Conservation (phyloP, 1,140 invertebrate species). For the Trachelipus rathkii region DNA sequence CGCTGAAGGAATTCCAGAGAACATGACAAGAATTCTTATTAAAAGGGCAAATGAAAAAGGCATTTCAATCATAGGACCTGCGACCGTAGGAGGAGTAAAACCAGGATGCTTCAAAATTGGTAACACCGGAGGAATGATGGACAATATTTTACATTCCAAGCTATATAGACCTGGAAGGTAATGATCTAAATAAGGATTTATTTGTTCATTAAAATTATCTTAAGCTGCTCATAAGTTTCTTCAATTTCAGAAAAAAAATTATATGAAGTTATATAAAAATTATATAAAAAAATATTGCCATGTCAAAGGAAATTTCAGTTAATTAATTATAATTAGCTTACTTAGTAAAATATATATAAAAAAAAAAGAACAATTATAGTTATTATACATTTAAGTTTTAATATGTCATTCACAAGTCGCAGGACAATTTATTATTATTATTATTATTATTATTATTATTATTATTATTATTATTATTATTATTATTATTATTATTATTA, state of each 20-base stretch:
- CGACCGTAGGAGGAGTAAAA: constrained; percentile 95
- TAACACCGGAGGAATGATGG: constrained; percentile 99
- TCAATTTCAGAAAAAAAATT: no score
- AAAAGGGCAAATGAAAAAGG: constrained; percentile 74
- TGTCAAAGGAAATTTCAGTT: no score
- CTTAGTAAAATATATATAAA: no score
- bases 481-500: not conserved
- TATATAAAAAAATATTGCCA: no score
- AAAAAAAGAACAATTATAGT: no score
- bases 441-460: constrained; percentile 1
- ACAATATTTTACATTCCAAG: constrained; percentile 97
- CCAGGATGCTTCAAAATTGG: constrained; percentile 99
- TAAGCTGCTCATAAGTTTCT: no score
- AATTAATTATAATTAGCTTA: no score
- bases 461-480: not conserved
- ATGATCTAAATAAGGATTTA: not conserved
- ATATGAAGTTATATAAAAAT: no score
- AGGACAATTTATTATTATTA: not conserved
- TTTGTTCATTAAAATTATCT: no score
- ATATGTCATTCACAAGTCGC: no score
- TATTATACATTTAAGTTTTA: no score
- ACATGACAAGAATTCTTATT: constrained; percentile 92
- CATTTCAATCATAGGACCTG: constrained; percentile 89
- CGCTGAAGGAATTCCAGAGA: constrained; percentile 97
- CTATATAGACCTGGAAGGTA: constrained; percentile 84